phyloP scores from a whole-genome alignment of 2,113 vertebrate genomes.

The Herpetotheres cachinnans region DNA sequence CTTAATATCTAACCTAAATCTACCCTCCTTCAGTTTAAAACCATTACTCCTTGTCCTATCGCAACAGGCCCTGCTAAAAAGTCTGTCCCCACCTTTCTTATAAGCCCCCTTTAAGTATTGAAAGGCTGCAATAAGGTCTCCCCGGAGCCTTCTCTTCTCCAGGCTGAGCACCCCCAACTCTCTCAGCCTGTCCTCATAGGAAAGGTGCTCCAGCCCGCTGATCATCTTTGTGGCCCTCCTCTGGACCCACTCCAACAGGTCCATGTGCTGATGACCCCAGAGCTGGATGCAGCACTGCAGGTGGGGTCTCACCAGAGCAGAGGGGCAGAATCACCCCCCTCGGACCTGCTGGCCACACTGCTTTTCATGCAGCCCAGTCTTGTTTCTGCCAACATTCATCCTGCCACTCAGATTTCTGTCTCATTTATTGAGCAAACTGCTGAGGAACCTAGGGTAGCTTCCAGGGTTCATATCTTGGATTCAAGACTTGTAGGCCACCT shows the following conservation, averaged over 20 bases:
- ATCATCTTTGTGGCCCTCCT: background rate
- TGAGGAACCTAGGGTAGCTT: background rate
- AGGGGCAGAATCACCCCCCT: background rate
- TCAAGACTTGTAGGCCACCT: background rate
- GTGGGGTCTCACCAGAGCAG: background rate
- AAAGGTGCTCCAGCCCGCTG: background rate
- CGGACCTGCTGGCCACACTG: fast-evolving
- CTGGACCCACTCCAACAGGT: background rate
- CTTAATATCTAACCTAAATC: background rate
- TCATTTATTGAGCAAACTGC: background rate
- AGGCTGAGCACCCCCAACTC: background rate
- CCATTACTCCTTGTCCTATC: background rate
- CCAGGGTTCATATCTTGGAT: background rate
- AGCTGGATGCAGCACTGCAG: background rate
- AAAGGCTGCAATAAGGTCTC: background rate
- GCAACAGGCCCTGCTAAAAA: background rate
- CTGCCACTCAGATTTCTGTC: background rate
- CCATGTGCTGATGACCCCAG: background rate
- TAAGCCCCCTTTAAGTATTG: background rate
- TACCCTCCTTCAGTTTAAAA: background rate
- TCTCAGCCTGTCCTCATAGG: background rate
- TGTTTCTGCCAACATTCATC: background rate
- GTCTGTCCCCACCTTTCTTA: too few species aligned
- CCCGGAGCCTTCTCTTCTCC: background rate
- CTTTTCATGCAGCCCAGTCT: background rate